Evolutionary conservation across 1,140 invertebrate genomes (phyloP).

Genomic region (Drosophila guanche): DNA sequence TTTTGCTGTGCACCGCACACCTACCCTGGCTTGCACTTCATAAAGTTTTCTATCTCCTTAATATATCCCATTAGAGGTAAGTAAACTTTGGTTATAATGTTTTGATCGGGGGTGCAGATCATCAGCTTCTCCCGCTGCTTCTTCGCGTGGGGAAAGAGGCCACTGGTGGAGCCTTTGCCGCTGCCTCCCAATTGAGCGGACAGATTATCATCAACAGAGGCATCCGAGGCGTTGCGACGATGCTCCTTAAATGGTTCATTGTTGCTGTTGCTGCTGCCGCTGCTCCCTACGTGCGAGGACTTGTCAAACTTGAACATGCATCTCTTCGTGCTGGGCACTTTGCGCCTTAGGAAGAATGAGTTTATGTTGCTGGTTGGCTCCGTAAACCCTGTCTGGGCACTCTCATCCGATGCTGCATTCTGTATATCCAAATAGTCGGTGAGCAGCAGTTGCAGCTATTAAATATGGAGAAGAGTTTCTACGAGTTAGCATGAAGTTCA

Average conservation of each 20-base stretch:
- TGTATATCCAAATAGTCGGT: conserved; percentile 93
- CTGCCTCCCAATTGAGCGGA: conserved; percentile 52
- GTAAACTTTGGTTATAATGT: conserved; percentile 91
- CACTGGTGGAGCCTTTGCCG: conserved; percentile 62
- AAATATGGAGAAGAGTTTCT: neutral
- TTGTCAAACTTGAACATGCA: conserved; percentile 91
- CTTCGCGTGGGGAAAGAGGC: conserved; percentile 62
- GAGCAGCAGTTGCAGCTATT: conserved; percentile 89
- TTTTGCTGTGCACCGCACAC: neutral
- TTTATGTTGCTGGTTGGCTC: conserved; percentile 85
- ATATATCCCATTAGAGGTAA: conserved; percentile 90
- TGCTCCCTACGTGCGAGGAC: conserved; percentile 89
- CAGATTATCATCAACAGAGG: conserved; percentile 74
- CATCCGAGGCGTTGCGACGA: conserved; percentile 82
- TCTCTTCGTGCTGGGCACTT: conserved; percentile 85
- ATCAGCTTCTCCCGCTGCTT: conserved; percentile 85
- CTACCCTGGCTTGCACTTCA: conserved; percentile 87
- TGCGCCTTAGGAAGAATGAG: conserved; percentile 85
- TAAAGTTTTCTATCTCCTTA: conserved; percentile 89
- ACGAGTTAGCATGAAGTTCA: neutral
- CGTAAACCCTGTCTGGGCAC: conserved; percentile 85
- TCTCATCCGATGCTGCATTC: conserved; percentile 86
- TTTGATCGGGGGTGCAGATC: conserved; percentile 89
- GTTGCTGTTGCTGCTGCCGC: conserved; percentile 65
- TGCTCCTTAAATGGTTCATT: conserved; percentile 87